phyloP scores from a whole-genome alignment of 2,113 vertebrate species.

The Antidorcas marsupialis region DNA sequence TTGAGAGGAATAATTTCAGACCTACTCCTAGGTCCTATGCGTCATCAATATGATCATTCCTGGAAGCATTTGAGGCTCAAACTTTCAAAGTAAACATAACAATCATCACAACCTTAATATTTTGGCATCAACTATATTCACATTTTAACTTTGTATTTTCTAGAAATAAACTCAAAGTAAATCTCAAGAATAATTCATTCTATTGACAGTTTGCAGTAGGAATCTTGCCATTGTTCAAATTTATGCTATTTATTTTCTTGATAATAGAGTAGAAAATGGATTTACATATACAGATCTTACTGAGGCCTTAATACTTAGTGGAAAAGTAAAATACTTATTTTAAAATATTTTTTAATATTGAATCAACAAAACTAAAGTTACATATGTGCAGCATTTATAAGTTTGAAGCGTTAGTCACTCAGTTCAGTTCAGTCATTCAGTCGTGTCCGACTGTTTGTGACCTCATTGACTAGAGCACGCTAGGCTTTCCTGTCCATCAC shows the following conservation, averaged over 20 bases:
- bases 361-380: neutral
- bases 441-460: rapidly evolving
- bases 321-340: neutral
- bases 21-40: neutral
- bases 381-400: rapidly evolving
- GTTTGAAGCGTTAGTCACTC: rapidly evolving
- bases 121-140: neutral
- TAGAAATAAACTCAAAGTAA: neutral
- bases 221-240: neutral
- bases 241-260: neutral
- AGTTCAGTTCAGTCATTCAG: neutral
- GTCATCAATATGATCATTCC: neutral
- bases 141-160: neutral
- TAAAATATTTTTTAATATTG: neutral
- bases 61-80: neutral
- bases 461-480: rapidly evolving
- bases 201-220: neutral
- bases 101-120: neutral
- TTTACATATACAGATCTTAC: neutral
- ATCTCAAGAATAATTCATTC: neutral
- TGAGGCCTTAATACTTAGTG: neutral
- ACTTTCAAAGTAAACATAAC: neutral
- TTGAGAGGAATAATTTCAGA: neutral
- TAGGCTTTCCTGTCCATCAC: neutral
- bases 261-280: neutral